Conservation (phyloP, 2,797 vertebrate species). For the Psittacula echo region DNA sequence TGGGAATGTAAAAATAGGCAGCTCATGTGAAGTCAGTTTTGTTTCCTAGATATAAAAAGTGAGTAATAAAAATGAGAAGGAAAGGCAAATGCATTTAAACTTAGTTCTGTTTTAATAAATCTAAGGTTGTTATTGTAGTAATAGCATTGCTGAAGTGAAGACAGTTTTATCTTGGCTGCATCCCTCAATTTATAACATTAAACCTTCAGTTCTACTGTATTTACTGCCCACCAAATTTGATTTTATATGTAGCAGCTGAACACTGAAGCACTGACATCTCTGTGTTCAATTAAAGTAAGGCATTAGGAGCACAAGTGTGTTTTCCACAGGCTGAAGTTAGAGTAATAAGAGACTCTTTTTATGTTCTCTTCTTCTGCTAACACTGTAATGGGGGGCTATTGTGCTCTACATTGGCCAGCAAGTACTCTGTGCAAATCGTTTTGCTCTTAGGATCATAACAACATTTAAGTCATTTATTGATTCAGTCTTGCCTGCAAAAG, state of each 20-base stretch:
- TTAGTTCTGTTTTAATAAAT: conserved; percentile 44
- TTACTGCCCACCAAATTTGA: conserved; percentile 15
- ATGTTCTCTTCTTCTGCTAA: background rate
- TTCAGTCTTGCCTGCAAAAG: background rate
- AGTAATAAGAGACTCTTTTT: conserved; percentile 12
- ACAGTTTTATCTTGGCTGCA: background rate
- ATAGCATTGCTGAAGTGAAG: conserved; percentile 5
- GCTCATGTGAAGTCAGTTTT: conserved; percentile 1
- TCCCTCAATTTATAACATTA: conserved; percentile 3
- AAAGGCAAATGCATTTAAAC: conserved; percentile 22
- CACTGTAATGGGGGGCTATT: background rate
- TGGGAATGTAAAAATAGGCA: background rate
- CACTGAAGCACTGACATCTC: background rate
- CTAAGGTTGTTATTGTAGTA: background rate
- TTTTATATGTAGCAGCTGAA: conserved; percentile 32
- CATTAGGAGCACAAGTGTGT: background rate
- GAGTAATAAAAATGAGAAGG: conserved; percentile 30
- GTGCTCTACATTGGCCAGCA: background rate
- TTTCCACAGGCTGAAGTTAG: background rate
- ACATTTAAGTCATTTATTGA: background rate
- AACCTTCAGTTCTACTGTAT: conserved; percentile 18
- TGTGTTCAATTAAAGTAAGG: conserved; percentile 30
- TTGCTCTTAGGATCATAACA: background rate
- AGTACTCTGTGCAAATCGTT: background rate
- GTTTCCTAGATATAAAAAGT: conserved; percentile 9